Evolutionary conservation across 2,113 vertebrate genomes (phyloP), one percentile per base, ranked within the genome.

Genomic region (Cathartes aura): DNA sequence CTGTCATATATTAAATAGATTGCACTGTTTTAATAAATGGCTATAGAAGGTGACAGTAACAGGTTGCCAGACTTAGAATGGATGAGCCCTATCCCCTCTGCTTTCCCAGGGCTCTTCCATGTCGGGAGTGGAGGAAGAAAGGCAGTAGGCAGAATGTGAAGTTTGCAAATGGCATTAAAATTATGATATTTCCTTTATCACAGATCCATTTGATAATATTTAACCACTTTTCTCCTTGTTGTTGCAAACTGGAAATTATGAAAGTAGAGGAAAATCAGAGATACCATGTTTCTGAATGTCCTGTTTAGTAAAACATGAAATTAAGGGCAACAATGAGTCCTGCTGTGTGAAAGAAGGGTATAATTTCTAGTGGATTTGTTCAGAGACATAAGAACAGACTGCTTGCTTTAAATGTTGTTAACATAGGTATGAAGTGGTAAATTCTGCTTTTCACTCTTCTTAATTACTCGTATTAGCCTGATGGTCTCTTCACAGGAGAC

Each of bases 161-260:
- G 5, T 11, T 60, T 45, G 19, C 20, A 72, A 58, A 90, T 53
- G 6, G 12, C 7, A 32, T 66, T 50, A 22, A 34, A 56, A 38
- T 76, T 3, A 40, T 24, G 9, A 3, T 38, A 26, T n/a, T 87
- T 88, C 13, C 59, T 72, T 71, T 81, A 2, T 55, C 26, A 47
- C 2, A 19, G 14, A 9, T 43, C 9, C 80, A 9, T 34, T 92
- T 11, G 45, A 6, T 7, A 60, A 50, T 36, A 32, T 55, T 60
- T 60, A 48, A 10, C 22, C 23, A 26, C 19, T 87, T 72, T 82
- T 60, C 11, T 80, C 12, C n/a, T 43, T 72, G 30, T 30, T 71
- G 2, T 12, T 5, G 3, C 5, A 58, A 71, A 50, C 12, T 1
- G 0, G 17, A 86, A 81, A 53, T 60, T 30, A 3, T 34, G 56